Base-by-base conservation (phyloP, 2,888 invertebrate species). In the Folsomia manolachei region DNA sequence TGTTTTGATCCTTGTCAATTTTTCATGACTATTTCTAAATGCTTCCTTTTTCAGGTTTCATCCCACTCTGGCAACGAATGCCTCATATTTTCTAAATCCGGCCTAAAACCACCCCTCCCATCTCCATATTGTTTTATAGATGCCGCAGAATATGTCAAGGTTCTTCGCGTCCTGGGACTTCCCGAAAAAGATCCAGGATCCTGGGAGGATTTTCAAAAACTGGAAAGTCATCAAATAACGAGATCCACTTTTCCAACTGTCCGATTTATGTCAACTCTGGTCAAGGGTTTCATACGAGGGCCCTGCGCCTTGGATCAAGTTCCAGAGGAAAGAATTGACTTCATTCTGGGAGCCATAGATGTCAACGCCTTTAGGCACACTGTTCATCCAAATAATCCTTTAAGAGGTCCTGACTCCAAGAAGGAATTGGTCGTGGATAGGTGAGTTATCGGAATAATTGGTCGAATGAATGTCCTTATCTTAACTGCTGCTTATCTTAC, bases 41-140 rank as follows among this genome's bases (percentile, higher is more conserved):
- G n/a, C n/a, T n/a, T n/a, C n/a, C n/a, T n/a, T n/a, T n/a, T 51
- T 14, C 53, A 78, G 78, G 73, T 72, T 39, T 71, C 74, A 14
- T 65, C 70, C 53, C 78, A 78, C 66, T 73, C 74, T 27, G 68
- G 75, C 9, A 71, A 72, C 67, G 78, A 78, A 51, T 78, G 78
- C 56, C 65, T 53, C 62, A 25, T 77, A 19, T 77, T 78, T 70
- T 25, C 70, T 1, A 51, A 65, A 73, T 71, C 71, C 63, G 63
- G 70, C 19, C 71, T 78, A n/a, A 71, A 63, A 23, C 73, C 73
- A 26, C 56, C 63, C 2, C 53, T 75, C 1, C 71, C 71, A 18
- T 27, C 71, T 11, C 75, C 75, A 0, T 75, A 71, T 27, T 24
- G 23, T 27, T 69, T 65, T 18, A 71, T 75, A 19, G 71, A 67